Conservation (phyloP, 2,888 invertebrate species). For the Drosophila affinis region DNA sequence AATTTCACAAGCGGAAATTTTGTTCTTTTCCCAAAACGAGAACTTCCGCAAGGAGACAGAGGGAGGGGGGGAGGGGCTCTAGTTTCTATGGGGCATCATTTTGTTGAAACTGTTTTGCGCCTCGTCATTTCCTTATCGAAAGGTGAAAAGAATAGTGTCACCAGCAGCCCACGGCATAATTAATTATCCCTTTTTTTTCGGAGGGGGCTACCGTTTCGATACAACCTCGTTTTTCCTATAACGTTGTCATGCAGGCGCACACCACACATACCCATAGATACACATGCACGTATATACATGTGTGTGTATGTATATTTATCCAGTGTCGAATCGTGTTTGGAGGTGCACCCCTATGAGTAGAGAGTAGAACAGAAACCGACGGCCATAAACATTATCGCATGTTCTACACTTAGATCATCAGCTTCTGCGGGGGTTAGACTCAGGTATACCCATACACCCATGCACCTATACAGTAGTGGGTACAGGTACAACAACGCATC, state of each 20-base stretch:
- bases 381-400: slow-evolving; percentile 73
- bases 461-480: slow-evolving; percentile 25
- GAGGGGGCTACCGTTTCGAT: slow-evolving; percentile 36
- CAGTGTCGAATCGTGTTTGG: slow-evolving; percentile 20
- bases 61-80: background rate
- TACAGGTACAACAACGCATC: slow-evolving; percentile 69
- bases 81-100: slow-evolving; percentile 26
- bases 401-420: slow-evolving; percentile 76
- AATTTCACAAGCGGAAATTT: slow-evolving; percentile 46
- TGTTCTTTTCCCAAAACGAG: slow-evolving; percentile 9
- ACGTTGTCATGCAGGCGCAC: slow-evolving; percentile 63
- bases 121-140: slow-evolving; percentile 72
- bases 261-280: background rate
- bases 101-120: slow-evolving; percentile 47
- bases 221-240: background rate
- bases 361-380: slow-evolving; percentile 28
- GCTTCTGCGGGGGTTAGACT: slow-evolving; percentile 58
- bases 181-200: slow-evolving; percentile 63
- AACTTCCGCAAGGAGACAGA: slow-evolving; percentile 36
- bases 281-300: background rate
- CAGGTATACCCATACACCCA: slow-evolving; percentile 8
- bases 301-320: background rate
- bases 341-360: slow-evolving; percentile 66
- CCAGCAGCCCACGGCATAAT: slow-evolving; percentile 62
- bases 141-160: slow-evolving; percentile 59